Percentiles rank a stretch among this genome's conserved stretches.
Conservation (phyloP, 2,888 invertebrate species). For the Thymelicus lineola region DNA sequence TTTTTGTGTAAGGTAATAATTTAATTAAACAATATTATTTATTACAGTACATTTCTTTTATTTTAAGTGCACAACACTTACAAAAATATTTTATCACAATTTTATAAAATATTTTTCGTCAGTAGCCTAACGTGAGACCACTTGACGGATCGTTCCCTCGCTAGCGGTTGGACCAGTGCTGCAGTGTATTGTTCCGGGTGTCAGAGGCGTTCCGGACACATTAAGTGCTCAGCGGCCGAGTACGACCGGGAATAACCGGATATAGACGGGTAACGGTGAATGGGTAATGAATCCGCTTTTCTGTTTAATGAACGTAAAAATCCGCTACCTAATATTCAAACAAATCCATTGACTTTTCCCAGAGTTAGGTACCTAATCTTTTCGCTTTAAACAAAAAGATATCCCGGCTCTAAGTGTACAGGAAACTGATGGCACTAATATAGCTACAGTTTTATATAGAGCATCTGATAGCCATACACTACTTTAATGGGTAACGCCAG, state of each 20-base stretch:
- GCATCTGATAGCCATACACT: too few species aligned
- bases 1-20: too few species aligned
- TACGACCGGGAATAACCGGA: conserved; percentile 1
- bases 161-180: background rate
- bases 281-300: conserved; percentile 21
- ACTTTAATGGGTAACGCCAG: too few species aligned
- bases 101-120: too few species aligned
- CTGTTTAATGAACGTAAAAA: conserved; percentile 22
- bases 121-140: background rate
- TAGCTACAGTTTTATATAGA: too few species aligned
- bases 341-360: conserved; percentile 5
- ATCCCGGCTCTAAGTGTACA: too few species aligned
- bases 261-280: conserved; percentile 12
- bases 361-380: background rate
- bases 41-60: too few species aligned
- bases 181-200: background rate
- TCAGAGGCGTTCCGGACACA: background rate
- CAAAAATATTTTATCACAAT: too few species aligned
- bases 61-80: too few species aligned
- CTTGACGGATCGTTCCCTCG: background rate
- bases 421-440: too few species aligned
- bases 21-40: too few species aligned
- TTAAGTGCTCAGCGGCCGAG: conserved; percentile 2
- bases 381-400: too few species aligned
- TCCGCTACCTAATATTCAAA: conserved; percentile 16